phyloP scores from a whole-genome alignment of 1,140 invertebrate species.

The Colletes gigas region DNA sequence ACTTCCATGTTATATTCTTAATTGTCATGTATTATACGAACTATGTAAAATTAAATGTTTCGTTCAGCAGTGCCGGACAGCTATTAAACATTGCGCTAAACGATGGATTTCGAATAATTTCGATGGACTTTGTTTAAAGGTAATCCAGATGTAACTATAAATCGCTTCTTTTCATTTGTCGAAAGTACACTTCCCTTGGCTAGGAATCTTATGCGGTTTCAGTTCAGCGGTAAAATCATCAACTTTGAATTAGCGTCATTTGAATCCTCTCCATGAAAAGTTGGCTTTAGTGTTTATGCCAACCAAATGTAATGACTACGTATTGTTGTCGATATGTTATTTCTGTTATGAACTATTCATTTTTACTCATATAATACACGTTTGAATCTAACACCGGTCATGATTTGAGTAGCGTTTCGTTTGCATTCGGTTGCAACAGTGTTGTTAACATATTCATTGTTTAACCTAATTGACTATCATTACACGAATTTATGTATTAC shows the following conservation, averaged over 20 bases:
- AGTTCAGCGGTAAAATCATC: slow-evolving; percentile 31
- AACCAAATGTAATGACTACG: slow-evolving; percentile 20
- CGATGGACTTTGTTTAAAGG: not conserved
- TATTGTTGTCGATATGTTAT: slow-evolving; percentile 21
- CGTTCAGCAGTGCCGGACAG: not conserved
- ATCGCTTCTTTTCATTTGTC: not conserved
- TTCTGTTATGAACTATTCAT: slow-evolving; percentile 16
- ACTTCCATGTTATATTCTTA: slow-evolving; percentile 50
- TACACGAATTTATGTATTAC: not conserved
- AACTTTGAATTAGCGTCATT: slow-evolving; percentile 34
- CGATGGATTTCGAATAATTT: no score
- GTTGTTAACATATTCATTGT: not conserved
- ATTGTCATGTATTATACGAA: not conserved
- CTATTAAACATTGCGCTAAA: slow-evolving; percentile 19
- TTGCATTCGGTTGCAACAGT: not conserved
- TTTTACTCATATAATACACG: slow-evolving; percentile 2
- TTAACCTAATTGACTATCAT: slow-evolving; percentile 22
- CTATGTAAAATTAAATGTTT: not conserved
- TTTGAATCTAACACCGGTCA: not conserved
- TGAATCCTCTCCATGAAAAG: slow-evolving; percentile 13
- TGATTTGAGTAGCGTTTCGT: not conserved
- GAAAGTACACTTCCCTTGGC: not conserved
- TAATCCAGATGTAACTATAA: not conserved
- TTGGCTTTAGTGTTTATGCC: slow-evolving; percentile 45
- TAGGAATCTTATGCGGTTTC: not conserved